Conservation (phyloP, 2,797 vertebrate species). For the Ispidina lecontei region DNA sequence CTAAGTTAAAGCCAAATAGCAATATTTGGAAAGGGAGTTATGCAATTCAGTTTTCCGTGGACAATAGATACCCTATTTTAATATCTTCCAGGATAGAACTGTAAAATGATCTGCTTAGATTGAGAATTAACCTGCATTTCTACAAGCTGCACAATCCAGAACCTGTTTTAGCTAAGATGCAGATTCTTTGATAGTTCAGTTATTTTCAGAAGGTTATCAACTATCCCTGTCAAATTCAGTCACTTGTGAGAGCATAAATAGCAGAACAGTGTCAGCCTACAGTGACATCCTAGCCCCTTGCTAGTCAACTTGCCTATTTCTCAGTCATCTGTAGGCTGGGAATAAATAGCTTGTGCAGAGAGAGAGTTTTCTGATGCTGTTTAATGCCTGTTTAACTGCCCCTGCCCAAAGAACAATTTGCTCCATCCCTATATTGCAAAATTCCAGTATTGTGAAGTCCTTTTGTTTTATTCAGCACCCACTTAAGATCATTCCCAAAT, state of each 20-base stretch:
- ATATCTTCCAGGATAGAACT: not conserved
- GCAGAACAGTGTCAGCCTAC: not conserved
- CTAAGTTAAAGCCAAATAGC: not conserved
- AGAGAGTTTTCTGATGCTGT: not conserved
- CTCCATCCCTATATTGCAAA: not conserved
- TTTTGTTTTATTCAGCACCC: not conserved
- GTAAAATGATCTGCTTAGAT: not conserved
- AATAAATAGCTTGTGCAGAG: conserved; percentile 40
- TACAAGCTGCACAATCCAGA: not conserved
- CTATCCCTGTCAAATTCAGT: conserved; percentile 45
- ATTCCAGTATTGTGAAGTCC: not conserved
- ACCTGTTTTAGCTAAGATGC: not conserved
- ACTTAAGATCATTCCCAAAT: not conserved
- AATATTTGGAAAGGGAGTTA: not conserved
- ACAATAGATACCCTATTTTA: not conserved
- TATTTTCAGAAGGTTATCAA: conserved; percentile 53
- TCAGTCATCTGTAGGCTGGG: not conserved
- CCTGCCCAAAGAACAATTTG: not conserved
- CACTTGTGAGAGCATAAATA: conserved; percentile 44
- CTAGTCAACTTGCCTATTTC: conserved; percentile 23
- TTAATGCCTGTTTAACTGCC: not conserved
- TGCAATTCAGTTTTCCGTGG: not conserved
- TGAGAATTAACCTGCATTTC: not conserved
- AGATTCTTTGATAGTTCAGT: conserved; percentile 17
- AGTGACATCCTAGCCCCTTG: not conserved